Evolutionary conservation across 2,888 invertebrate species (phyloP).

Genomic region (Brachynemurus nebulosus): DNA sequence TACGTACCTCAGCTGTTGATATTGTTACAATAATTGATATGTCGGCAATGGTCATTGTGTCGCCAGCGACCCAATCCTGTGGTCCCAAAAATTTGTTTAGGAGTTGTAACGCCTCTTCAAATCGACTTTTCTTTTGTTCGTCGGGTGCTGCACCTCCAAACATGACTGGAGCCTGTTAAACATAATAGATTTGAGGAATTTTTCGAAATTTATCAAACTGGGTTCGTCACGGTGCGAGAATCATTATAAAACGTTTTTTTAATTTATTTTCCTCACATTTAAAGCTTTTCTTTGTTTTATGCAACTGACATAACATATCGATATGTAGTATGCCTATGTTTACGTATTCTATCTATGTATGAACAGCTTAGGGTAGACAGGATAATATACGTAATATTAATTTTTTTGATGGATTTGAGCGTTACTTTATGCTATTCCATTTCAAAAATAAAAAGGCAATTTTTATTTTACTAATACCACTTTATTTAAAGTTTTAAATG

Average conservation of each 20-base stretch:
- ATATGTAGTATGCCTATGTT: neutral
- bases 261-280: too few relatives aligned
- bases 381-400: too few relatives aligned
- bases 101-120: conserved; percentile 44
- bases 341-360: neutral
- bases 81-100: conserved; percentile 43
- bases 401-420: too few relatives aligned
- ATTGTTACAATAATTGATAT: conserved; percentile 46
- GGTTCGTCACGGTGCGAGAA: neutral
- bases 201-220: neutral
- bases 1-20: conserved; percentile 45
- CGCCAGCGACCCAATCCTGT: conserved; percentile 50
- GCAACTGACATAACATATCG: too few relatives aligned
- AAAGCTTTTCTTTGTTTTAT: too few relatives aligned
- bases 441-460: too few relatives aligned
- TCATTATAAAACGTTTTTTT: too few relatives aligned
- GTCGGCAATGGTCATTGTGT: conserved; percentile 56
- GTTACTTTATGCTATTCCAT: too few relatives aligned
- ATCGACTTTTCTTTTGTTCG: conserved; percentile 29
- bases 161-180: neutral
- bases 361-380: too few relatives aligned
- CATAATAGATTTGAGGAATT: neutral
- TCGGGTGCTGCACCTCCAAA: neutral
- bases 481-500: too few relatives aligned
- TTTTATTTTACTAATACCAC: too few relatives aligned